Base-by-base conservation (phyloP, 2,797 vertebrate genomes). In the Bufotes viridis region DNA sequence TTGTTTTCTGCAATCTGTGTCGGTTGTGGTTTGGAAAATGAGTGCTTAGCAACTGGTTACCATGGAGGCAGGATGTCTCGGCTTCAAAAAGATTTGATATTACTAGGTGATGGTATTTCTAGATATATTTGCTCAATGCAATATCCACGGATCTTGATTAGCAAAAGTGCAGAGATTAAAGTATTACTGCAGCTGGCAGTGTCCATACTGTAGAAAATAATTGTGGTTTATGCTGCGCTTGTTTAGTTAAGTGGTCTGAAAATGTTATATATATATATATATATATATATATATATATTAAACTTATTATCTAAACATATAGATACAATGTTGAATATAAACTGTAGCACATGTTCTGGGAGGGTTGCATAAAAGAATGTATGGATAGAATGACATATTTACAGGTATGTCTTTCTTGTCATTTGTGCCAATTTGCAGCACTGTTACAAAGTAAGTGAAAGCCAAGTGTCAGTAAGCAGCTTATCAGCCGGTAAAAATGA, bases 1-100 rank as follows among this genome's bases (percentile, higher is more conserved):
- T 34, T 88, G 84, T 91, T 84, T 79, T 85, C 53, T 86, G 34
- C 74, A 89, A 90, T 87, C 51, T 85, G 57, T 79, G 49, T 20
- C 17, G 4, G 22, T 49, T 12, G 0, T 5, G 78, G 79, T 90
- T 61, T 85, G 60, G 85, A 75, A 81, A 75, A 78, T 60, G 5
- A 70, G 3, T 18, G 69, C 86, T 89, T 87, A 86, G 84, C 63
- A 81, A 85, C 51, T 22, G 49, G 80, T 85, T 78, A n/a, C 72
- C 88, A 75, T 34, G 42, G 86, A 82, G 57, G 80, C 74, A 22
- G 3, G n/a, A 58, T 69, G 63, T 58, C 84, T 79, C 63, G n/a
- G 75, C 22, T 67, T 78, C 60, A 65, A 11, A 57, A 70, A 49
- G 63, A 67, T 82, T 87, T 88, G 34, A 29, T 79, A 81, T 90